These are phyloP conservation scores for Echinops telfairi DNA, from an alignment of 2,113 vertebrate genomes.

Conservation along the genomic window DNA sequence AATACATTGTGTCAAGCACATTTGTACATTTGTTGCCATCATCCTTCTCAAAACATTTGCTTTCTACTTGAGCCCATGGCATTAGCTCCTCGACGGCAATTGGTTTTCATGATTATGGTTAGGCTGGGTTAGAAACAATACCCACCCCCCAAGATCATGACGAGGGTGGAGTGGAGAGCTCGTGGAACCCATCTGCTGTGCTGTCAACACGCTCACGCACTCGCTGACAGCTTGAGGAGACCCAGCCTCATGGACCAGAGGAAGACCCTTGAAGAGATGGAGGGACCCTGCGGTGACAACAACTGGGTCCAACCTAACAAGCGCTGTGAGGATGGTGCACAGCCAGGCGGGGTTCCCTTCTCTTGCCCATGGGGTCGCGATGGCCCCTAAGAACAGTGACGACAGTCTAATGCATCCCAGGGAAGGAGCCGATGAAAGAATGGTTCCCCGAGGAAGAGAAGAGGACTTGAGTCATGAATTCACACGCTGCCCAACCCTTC, in stretches of 20 bases:
- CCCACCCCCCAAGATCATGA: neutral
- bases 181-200: neutral
- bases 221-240: neutral
- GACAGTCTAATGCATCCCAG: neutral
- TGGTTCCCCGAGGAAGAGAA: neutral
- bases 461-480: constrained; percentile 27
- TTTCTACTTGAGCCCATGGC: neutral
- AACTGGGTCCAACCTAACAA: too few relatives aligned
- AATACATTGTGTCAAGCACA: too few relatives aligned
- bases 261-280: too few relatives aligned
- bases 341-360: too few relatives aligned
- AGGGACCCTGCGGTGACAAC: too few relatives aligned
- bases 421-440: neutral
- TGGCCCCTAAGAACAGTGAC: too few relatives aligned
- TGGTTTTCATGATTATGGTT: neutral
- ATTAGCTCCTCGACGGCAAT: neutral
- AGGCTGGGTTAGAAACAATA: neutral
- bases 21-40: too few relatives aligned
- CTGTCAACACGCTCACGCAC: neutral
- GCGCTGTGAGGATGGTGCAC: too few relatives aligned
- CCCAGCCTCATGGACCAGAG: neutral
- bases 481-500: neutral
- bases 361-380: too few relatives aligned
- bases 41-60: too few relatives aligned
- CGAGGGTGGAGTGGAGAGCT: constrained; percentile 1